Evolutionary conservation across 2,113 vertebrate genomes (phyloP), one percentile per base, ranked within the genome.

Genomic region (Ciconia stormi): DNA sequence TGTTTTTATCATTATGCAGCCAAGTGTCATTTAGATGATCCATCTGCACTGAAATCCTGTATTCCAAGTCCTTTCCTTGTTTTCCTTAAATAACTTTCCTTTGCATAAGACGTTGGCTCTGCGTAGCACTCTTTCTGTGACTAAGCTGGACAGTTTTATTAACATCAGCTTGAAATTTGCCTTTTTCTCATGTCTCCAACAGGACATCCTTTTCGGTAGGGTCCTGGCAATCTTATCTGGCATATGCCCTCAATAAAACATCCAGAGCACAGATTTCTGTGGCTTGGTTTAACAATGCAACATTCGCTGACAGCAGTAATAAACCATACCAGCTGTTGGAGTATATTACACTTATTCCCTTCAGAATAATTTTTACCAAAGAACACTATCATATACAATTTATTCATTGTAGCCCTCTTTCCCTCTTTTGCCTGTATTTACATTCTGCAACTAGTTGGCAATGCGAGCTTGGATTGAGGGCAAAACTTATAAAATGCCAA

Each of bases 71-170:
- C n/a, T 91, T 62, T 84, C 76, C 65, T 76, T 82, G 44, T 93
- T 96, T 91, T 84, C 96, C 81, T 94, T 47, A 34, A 96, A 70
- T 84, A 95, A 16, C 73, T 95, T 93, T 15, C 74, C 58, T 97
- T 94, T 96, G 82, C 89, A 90, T 96, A 95, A 96, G 87, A 70
- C 3, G 2, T 82, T 97, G 97, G 94, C 96, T 93, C 71, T 89
- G 56, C 25, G 4, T 4, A 55, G 83, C 56, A 62, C 16, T 29
- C 12, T 91, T 93, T 79, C 70, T 72, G 44, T 82, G 74, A 58
- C 78, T 72, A 40, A 90, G 46, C 84, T 80, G 82, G 46, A 59
- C 29, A 16, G 74, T 88, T 83, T 70, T 61, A 85, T 70, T 63
- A 53, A n/a, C 40, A 94, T 56, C 78, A 88, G 71, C 63, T 70